phyloP scores from a whole-genome alignment of 2,888 invertebrate species.

The Allygus modestus region DNA sequence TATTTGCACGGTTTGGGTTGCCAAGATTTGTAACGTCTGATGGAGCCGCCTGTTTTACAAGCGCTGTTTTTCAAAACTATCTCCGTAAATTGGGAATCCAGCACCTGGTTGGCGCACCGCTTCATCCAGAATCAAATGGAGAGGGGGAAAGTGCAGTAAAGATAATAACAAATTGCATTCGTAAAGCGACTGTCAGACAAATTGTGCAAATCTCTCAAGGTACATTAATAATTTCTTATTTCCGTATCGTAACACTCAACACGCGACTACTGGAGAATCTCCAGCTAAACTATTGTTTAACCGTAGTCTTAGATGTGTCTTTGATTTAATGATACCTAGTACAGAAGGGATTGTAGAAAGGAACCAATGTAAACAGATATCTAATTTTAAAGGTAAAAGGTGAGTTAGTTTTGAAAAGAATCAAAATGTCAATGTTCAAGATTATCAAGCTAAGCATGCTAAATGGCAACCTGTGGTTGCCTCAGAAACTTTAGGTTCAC shows the following conservation, averaged over 20 bases:
- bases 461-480: neutral
- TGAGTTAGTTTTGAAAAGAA: neutral
- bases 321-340: neutral
- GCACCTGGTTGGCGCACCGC: no score
- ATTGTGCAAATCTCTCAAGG: neutral
- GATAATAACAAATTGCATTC: no score
- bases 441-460: neutral
- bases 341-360: neutral
- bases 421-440: neutral
- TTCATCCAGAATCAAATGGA: no score
- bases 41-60: neutral
- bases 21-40: neutral
- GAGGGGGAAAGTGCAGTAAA: no score
- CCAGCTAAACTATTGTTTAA: neutral
- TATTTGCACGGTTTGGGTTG: neutral
- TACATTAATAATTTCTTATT: neutral
- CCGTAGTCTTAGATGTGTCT: neutral
- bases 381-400: neutral
- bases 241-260: neutral
- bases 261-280: neutral
- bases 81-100: neutral
- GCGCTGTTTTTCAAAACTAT: conserved; percentile 1
- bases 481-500: no score
- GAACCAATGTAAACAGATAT: neutral
- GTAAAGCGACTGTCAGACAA: neutral